Base-by-base conservation (phyloP, 1,140 invertebrate genomes). In the Pachypsylla venusta region DNA sequence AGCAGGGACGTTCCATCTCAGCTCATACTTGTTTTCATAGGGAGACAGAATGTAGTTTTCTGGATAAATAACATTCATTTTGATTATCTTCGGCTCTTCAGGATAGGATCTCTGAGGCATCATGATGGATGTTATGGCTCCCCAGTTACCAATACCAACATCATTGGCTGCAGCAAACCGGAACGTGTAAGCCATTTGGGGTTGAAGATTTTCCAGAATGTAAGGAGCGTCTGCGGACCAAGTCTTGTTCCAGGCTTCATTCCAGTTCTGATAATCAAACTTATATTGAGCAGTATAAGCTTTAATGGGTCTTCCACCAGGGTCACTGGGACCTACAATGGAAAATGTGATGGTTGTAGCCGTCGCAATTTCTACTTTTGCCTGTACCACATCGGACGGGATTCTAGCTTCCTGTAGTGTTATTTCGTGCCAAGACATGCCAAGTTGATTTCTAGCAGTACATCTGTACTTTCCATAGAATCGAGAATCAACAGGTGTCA, bases 311-410 rank as follows among this genome's bases (percentile, higher is more conserved):
- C 89, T 72, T 20, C 89, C 89, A 42, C 81, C 77, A 61, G 84
- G 77, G 61, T 81, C 77, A 20, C 75, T 70, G 1, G 90, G 89
- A 0, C 80, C 81, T 1, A 80, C 70, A 25, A 95, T 81, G 35
- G 77, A 76, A 67, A 92, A 92, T 55, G 78, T 80, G 35, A 92
- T 83, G 2, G 86, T 88, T 1, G 89, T 93, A 0, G 90, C 89
- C 2, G 72, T 89, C 10, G 85, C 72, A 58, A 78, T 77, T 58
- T 76, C 73, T 60, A 83, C 75, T 61, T 72, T 79, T 0, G 76
- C 79, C 69, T 85, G 75, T 14, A 72, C 66, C 55, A 83, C 66
- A 13, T 69, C 67, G 19, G 71, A 67, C 0, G 83, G 85, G 1
- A 69, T 72, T 27, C 70, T 69, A 1, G 87, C 91, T 70, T 90